These are phyloP conservation scores for Ursus arctos DNA, from an alignment of 2,113 vertebrate genomes.

Conservation along the genomic window DNA sequence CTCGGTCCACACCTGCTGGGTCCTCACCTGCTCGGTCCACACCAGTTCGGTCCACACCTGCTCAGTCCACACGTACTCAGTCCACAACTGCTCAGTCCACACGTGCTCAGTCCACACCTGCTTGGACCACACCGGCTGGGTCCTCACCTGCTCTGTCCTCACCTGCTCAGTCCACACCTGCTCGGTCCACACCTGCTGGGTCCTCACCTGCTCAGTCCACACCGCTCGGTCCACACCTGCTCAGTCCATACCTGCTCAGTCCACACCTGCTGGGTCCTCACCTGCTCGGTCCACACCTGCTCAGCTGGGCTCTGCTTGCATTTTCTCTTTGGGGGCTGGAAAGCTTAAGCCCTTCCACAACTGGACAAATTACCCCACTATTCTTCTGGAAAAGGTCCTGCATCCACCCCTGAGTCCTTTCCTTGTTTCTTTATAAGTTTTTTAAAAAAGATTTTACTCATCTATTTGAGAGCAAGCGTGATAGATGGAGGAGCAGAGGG, in stretches of 20 bases:
- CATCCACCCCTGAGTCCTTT: background rate
- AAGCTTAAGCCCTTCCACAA: background rate
- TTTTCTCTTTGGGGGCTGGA: background rate
- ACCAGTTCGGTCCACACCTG: background rate
- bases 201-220: no score
- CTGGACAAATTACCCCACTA: background rate
- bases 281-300: background rate
- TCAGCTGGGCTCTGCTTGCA: background rate
- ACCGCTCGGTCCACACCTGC: background rate
- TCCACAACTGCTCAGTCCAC: no score
- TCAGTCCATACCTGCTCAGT: background rate
- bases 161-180: background rate
- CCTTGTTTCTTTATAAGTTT: background rate
- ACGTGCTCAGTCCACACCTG: background rate
- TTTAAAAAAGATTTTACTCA: background rate
- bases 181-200: background rate
- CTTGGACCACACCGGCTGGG: no score
- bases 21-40: no score
- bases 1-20: no score
- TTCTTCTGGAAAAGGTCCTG: background rate
- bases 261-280: background rate
- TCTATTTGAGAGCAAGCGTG: background rate
- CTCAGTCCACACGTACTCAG: no score
- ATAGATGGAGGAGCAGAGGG: background rate
- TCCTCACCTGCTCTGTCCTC: background rate